Evolutionary conservation across 2,113 vertebrate species (phyloP).

Genomic region (Ceuthmochares aereus): DNA sequence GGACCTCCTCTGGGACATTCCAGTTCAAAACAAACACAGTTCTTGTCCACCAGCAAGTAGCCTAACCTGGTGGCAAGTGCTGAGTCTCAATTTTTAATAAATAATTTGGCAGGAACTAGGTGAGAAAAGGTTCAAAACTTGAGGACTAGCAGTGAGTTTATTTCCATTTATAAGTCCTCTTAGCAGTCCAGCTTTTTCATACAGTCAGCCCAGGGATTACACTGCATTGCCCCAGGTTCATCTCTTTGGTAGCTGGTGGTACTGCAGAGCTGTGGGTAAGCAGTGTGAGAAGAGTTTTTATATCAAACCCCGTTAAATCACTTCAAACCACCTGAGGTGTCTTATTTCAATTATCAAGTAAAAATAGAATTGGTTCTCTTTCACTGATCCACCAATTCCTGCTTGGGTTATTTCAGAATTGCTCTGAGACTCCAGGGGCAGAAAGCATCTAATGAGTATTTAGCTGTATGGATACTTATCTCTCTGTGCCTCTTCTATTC

Average conservation of each 20-base stretch:
- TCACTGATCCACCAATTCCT: constrained; percentile 20
- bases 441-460: constrained; percentile 3
- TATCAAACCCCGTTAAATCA: neutral
- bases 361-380: constrained; percentile 24
- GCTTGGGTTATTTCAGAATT: neutral
- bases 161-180: neutral
- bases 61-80: neutral
- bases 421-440: neutral
- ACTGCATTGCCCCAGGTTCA: neutral
- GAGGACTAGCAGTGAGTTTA: neutral
- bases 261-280: neutral
- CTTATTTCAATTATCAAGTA: constrained; percentile 41
- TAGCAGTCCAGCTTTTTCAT: neutral
- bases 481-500: neutral
- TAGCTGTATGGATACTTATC: neutral
- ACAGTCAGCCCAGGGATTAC: neutral
- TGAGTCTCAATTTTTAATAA: neutral
- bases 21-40: neutral
- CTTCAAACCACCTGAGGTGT: constrained; percentile 10
- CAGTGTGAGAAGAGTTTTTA: neutral
- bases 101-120: neutral
- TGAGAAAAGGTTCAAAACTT: neutral
- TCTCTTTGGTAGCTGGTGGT: neutral
- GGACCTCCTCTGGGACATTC: neutral
- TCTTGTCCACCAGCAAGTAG: neutral